Base-by-base conservation (phyloP, 2,113 vertebrate genomes). In the Pomatostomus ruficeps region DNA sequence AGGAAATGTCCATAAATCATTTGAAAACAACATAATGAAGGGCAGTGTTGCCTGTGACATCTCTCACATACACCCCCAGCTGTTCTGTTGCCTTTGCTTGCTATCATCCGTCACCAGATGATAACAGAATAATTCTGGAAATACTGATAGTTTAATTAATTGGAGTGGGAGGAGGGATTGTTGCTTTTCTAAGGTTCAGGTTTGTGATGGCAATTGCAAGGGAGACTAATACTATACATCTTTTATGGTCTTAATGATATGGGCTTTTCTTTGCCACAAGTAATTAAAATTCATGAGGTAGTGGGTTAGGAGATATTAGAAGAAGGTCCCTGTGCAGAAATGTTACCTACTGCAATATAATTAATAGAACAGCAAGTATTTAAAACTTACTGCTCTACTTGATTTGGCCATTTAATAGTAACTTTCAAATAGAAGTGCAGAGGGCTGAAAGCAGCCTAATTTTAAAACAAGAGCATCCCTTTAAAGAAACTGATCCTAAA, bases 91-190 rank as follows among this genome's bases (percentile, higher is more conserved):
- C 75, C 63, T 91, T 94, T 63, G 19, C 51, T 92, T 80, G 86
- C 86, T 94, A 94, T 96, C 68, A n/a, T 65, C 67, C 5, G 2
- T 59, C 59, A 52, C 49, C 80, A 94, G 77, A 95, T 78, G 88
- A 94, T 92, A 96, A 85, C 25, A 42, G 71, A 97, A 80, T 90
- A 95, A 66, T 75, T 87, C 79, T 84, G 63, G 36, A 88, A 48
- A n/a, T 96, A 58, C 29, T 43, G 58, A 38, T 62, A 89, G 16
- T 83, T 97, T 93, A 93, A 91, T 95, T 93, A 96, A 93, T 85
- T 95, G 48, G 65, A 61, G 10, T 7, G 19, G 86, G 43, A 35
- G 31, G 11, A 26, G 6, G 2, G 2, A 4, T 66, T 66, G 18
- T 91, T 95, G 43, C 40, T 71, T 63, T 93, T 57, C 67, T 70